These are phyloP conservation scores for Magallana ariakensis DNA, from an alignment of 1,140 invertebrate species.

Conservation along the genomic window DNA sequence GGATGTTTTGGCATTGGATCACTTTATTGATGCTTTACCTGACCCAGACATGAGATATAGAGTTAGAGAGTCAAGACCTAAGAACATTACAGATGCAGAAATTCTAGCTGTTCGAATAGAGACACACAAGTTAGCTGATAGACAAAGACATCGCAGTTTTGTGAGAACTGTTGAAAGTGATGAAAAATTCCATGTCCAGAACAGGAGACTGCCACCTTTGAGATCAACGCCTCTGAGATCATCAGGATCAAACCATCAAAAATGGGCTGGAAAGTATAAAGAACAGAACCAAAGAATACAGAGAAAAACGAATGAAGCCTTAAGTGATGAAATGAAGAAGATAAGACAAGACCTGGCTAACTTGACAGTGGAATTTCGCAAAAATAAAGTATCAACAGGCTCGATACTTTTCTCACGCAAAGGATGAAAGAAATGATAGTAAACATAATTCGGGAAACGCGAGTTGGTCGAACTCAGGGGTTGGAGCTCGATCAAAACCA, in stretches of 20 bases:
- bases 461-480: conserved; percentile 29
- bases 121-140: conserved; percentile 44
- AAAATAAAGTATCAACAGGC: too few species aligned
- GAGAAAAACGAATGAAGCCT: neutral
- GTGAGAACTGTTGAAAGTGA: neutral
- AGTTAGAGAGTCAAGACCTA: conserved; percentile 42
- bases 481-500: neutral
- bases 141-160: neutral
- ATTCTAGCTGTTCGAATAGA: conserved; percentile 43
- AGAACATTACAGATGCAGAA: conserved; percentile 50
- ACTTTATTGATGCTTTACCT: conserved; percentile 50
- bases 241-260: neutral
- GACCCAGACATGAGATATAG: conserved; percentile 44
- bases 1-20: conserved; percentile 47
- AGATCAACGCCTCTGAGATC: neutral
- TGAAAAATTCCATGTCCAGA: neutral
- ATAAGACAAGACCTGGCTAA: neutral
- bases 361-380: too few species aligned
- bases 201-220: neutral
- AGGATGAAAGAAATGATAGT: neutral
- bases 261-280: neutral
- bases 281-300: neutral
- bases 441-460: conserved; percentile 18
- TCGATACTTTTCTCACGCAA: too few species aligned
- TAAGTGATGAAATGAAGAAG: neutral